Base-by-base conservation (phyloP, 2,113 vertebrate genomes). In the Atractosteus spatula region DNA sequence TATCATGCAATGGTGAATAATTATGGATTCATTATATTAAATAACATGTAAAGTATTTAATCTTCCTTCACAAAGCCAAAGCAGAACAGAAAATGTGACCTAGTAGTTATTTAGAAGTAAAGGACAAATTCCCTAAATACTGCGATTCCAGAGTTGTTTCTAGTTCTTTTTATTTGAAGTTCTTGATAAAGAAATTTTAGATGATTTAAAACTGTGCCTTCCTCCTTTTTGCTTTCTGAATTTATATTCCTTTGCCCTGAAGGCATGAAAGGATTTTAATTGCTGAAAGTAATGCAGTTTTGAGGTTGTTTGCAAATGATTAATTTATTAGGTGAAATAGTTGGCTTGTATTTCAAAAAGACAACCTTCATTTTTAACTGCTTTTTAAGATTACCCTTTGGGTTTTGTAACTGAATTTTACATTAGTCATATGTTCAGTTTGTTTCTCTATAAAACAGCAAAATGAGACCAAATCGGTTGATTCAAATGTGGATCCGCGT, bases 241-340 rank as follows among this genome's bases (percentile, higher is more conserved):
- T 54, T 62, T 72, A 66, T 74, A 71, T 77, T 71, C 75, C 44
- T 43, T 78, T 68, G 78, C 47, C 81, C 79, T 64, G 76, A 67
- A 70, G 80, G 71, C 70, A 67, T 65, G 57, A 70, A 72, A 14
- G n/a, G 55, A 77, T 77, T 82, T 78, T 76, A 85, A 82, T 80
- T 71, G 73, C 76, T 66, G 56, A 75, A 66, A 66, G 76, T 69
- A 72, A 62, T 62, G 68, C 66, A 57, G 79, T 80, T 75, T 67
- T 72, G 69, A 77, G 77, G 54, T 72, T 82, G 78, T 84, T 83
- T 82, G 84, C 72, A 74, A 78, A 88, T 88, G 64, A 81, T 88
- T 86, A 84, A 84, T 90, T 87, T 71, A 90, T 78, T 78, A 82
- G 70, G 75, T 86, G 75, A 83, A 81, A 73, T 76, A 66, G 85